Percentiles rank a stretch among this genome's conserved stretches.
These are phyloP conservation scores for Pammene fasciana DNA, from an alignment of 2,888 invertebrate species.

Conservation along the genomic window DNA sequence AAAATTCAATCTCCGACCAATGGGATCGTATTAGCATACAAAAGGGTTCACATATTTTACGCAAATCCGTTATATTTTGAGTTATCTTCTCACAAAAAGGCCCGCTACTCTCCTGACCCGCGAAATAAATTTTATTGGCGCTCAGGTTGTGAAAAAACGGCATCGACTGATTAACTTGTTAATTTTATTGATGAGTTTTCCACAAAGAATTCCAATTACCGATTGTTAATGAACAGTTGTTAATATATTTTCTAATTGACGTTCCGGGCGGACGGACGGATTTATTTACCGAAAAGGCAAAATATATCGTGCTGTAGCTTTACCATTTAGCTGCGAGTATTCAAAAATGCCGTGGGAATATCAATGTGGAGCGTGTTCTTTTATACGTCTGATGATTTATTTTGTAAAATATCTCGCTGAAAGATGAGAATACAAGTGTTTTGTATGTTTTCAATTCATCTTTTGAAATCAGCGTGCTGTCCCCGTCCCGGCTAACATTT, in stretches of 20 bases:
- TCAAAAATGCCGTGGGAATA: slow-evolving; percentile 19
- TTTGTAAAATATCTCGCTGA: slow-evolving; percentile 18
- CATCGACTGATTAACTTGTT: slow-evolving; percentile 54
- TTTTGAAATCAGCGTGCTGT: slow-evolving; percentile 46
- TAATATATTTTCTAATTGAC: slow-evolving; percentile 23
- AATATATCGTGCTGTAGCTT: slow-evolving; percentile 12
- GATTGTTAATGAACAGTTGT: slow-evolving; percentile 26
- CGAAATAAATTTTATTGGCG: slow-evolving; percentile 70
- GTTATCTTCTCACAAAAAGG: slow-evolving; percentile 77
- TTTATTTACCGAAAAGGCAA: slow-evolving; percentile 8
- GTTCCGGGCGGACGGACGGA: slow-evolving; percentile 1
- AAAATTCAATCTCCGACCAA: slow-evolving; percentile 83
- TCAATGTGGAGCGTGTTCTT: slow-evolving; percentile 9
- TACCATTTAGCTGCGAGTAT: slow-evolving; percentile 23
- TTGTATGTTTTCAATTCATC: slow-evolving; percentile 41
- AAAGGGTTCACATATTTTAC: slow-evolving; percentile 83
- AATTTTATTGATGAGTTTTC: slow-evolving; percentile 37
- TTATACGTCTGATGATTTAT: slow-evolving; percentile 24
- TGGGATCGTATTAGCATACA: slow-evolving; percentile 82
- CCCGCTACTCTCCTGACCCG: slow-evolving; percentile 71
- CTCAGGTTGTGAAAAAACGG: slow-evolving; percentile 56
- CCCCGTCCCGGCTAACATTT: slow-evolving; percentile 45
- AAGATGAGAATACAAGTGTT: slow-evolving; percentile 20
- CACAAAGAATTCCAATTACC: slow-evolving; percentile 36
- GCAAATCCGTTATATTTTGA: slow-evolving; percentile 81